A percentile compares a stretch with the other conserved stretches of the same genome.
Conservation (phyloP, 2,113 vertebrate genomes). For the Amazona vittata region DNA sequence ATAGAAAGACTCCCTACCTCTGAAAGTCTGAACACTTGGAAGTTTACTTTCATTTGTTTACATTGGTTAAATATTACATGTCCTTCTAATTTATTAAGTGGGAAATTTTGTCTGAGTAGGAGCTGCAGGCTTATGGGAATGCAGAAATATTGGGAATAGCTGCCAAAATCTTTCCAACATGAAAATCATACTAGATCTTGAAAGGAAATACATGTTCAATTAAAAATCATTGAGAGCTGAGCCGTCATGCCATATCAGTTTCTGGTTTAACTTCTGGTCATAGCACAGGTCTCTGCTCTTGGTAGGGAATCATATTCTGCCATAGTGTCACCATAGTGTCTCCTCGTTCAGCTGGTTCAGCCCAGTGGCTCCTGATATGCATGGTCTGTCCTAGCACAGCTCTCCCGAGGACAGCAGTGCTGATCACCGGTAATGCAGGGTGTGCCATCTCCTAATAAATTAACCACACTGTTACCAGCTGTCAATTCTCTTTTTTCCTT, state of each 20-base stretch:
- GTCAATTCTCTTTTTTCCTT: neutral
- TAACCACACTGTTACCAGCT: neutral
- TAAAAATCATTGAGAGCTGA: neutral
- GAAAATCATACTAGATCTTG: neutral
- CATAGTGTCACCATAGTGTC: neutral
- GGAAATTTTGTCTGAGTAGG: neutral
- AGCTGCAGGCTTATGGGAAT: neutral
- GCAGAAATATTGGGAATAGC: neutral
- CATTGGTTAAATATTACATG: neutral
- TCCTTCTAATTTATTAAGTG: neutral
- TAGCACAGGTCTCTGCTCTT: neutral
- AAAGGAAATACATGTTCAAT: neutral
- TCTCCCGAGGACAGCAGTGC: rapidly evolving
- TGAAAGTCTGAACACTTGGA: neutral
- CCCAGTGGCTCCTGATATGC: rapidly evolving
- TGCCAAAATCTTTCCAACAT: neutral
- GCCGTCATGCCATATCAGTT: neutral
- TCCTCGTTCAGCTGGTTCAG: neutral
- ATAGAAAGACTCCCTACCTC: neutral
- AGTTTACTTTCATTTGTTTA: neutral
- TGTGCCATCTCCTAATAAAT: neutral
- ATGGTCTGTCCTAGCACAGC: rapidly evolving
- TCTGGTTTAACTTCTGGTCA: neutral
- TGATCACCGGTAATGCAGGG: neutral
- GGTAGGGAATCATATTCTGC: rapidly evolving